Base-by-base conservation (phyloP, 2,797 vertebrate genomes). In the Pantherophis vulpinus region DNA sequence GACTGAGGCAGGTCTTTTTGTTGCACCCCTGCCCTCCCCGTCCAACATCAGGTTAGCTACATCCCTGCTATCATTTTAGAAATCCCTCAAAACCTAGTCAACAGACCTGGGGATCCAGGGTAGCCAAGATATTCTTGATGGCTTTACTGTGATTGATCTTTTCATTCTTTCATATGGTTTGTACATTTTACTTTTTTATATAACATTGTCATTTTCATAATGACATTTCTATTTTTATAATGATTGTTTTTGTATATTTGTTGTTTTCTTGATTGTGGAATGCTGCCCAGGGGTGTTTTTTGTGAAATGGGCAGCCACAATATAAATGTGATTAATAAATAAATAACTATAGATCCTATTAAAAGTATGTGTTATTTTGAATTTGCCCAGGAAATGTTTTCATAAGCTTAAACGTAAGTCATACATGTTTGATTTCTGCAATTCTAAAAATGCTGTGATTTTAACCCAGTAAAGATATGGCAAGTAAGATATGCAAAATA, bases 391-490 rank as follows among this genome's bases (percentile, higher is more conserved):
- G 92, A 94, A 95, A 93, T 94, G 55, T 96, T 97, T 95, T 95
- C 96, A 96, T 93, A 94, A 96, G 97, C 96, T 98, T 98, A 98
- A 98, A 98, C 96, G 95, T 97, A 96, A 98, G 97, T 97, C 97
- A 91, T 97, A 97, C 95, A 95, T 96, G 96, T 97, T 97, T 93
- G 94, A 97, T 97, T 98, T 97, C 96, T 98, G 98, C 98, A 98
- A 94, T 98, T 98, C 98, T 96, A 98, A 96, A 98, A 98, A 98
- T 98, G 97, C 97, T 98, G 93, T 94, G 93, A 95, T 97, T 88
- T 86, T 96, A 97, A 98, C 98, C 97, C 97, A 93, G 92, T 97
- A 95, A 91, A 95, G 93, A 98, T 98, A 97, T 97, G 97, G 97
- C 96, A 96, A 98, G 96, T 97, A 96, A 96, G 97, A 98, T 95